Evolutionary conservation across 1,140 invertebrate species (phyloP).

Genomic region (Helicoverpa zea): DNA sequence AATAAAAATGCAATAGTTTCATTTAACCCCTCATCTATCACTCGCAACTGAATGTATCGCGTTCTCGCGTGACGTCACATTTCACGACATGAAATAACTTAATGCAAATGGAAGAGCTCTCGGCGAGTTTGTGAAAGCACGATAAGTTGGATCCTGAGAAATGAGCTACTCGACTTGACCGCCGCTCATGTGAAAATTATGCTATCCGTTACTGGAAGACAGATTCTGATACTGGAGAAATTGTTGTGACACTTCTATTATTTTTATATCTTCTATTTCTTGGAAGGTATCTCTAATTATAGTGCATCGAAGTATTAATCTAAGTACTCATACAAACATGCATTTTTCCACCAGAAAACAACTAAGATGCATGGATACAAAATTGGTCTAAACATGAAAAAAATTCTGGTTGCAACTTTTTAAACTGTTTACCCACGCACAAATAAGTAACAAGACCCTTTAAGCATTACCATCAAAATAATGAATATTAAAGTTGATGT

Average conservation of each 20-base stretch:
- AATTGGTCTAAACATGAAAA: too few relatives aligned
- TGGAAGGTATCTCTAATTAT: too few relatives aligned
- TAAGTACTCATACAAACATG: too few relatives aligned
- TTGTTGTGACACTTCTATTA: background rate
- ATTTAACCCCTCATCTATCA: constrained; percentile 25
- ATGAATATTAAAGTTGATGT: background rate
- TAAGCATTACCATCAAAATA: too few relatives aligned
- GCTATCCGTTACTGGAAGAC: constrained; percentile 55
- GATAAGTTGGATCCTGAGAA: constrained; percentile 31
- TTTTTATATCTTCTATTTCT: too few relatives aligned
- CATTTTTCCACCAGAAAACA: too few relatives aligned
- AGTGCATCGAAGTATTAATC: too few relatives aligned
- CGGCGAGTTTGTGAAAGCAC: constrained; percentile 50
- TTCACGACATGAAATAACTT: constrained; percentile 45
- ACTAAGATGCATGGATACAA: too few relatives aligned
- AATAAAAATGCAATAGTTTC: constrained; percentile 1
- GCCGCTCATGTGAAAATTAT: constrained; percentile 58
- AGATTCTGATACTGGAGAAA: constrained; percentile 35
- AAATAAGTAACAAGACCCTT: too few relatives aligned
- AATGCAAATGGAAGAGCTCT: constrained; percentile 50
- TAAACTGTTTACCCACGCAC: too few relatives aligned
- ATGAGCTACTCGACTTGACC: background rate
- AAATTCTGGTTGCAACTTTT: too few relatives aligned
- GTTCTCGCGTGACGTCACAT: constrained; percentile 31
- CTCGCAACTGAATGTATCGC: constrained; percentile 20